Evolutionary conservation across 1,140 invertebrate species (phyloP), one percentile per base, ranked within the genome.

Genomic region (Sipha flava): DNA sequence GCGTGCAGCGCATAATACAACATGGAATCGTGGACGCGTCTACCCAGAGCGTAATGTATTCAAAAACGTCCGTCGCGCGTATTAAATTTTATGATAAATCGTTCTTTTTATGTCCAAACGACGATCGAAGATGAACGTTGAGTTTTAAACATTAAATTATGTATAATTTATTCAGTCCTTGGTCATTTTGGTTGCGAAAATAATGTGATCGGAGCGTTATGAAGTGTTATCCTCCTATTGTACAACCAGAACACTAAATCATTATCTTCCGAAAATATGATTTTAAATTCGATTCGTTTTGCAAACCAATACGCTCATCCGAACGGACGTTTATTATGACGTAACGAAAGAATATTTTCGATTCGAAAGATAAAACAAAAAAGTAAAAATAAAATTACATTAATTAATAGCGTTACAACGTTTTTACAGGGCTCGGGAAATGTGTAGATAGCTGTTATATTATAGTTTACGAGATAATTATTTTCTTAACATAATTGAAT

Each of bases 161-260:
- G 29, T 37, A 73, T 73, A 54, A 77, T 77, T 77, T 77, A 77
- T 77, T 77, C 73, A 77, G 73, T 77, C 73, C 73, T 77, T 77
- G 73, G 73, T 57, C 49, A 77, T 77, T 77, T 77, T 5, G 52
- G 73, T 77, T 77, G 73, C 73, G 37, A 77, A 77, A 77, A 73
- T 73, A 52, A 59, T 59, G 23, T 77, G 40, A 70, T 47, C 23
- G 1, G 40, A 45, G 7, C 66, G 7, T 47, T 70, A 43, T 43
- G 47, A 47, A 2, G 66, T 18, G 40, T 10, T 47, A 18, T 45
- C 40, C 5, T 70, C 47, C 47, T 70, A 10, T n/a, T 66, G 40
- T 45, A 18, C 23, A 23, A 45, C 2, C 37, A 31, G 23, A 70
- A 29, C 14, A 70, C 23, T 68, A 29, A 45, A 70, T 70, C 66